Evolutionary conservation across 1,140 invertebrate species (phyloP).

Genomic region (Dendroctonus valens): DNA sequence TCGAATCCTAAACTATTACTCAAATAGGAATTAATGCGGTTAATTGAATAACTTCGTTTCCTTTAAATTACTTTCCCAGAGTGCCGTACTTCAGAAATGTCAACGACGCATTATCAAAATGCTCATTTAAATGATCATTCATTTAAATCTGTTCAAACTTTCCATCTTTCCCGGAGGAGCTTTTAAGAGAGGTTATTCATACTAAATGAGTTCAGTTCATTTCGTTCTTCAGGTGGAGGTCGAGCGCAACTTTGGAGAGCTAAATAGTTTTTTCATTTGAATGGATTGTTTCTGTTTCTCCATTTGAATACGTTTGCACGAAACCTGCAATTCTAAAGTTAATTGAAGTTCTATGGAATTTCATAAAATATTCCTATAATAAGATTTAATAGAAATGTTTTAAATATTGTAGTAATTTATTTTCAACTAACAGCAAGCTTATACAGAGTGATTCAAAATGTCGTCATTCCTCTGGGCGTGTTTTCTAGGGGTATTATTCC

Average conservation of each 20-base stretch:
- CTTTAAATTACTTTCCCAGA: background rate
- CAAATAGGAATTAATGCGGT: background rate
- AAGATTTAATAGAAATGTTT: too few relatives aligned
- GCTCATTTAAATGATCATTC: conserved; percentile 8
- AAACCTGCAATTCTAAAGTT: too few relatives aligned
- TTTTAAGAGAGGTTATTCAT: conserved; percentile 8
- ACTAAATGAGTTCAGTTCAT: conserved; percentile 11
- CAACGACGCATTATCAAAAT: background rate
- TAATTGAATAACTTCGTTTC: conserved; percentile 1
- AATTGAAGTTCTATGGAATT: too few relatives aligned
- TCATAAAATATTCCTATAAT: too few relatives aligned
- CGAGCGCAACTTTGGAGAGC: conserved; percentile 1
- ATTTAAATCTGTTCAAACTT: conserved; percentile 11
- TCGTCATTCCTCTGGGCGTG: too few relatives aligned
- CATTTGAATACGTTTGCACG: too few relatives aligned
- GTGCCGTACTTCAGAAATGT: background rate
- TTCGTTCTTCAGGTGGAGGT: conserved; percentile 2
- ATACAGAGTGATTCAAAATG: too few relatives aligned
- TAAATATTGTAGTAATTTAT: too few relatives aligned
- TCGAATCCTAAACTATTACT: too few relatives aligned
- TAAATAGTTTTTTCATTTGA: conserved; percentile 1
- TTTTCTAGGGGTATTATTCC: too few relatives aligned
- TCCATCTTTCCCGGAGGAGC: conserved; percentile 6
- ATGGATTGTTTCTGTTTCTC: too few relatives aligned
- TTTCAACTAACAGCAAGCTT: too few relatives aligned